These are phyloP conservation scores for Marmota flaviventris DNA, from an alignment of 2,113 vertebrate species.

Conservation along the genomic window DNA sequence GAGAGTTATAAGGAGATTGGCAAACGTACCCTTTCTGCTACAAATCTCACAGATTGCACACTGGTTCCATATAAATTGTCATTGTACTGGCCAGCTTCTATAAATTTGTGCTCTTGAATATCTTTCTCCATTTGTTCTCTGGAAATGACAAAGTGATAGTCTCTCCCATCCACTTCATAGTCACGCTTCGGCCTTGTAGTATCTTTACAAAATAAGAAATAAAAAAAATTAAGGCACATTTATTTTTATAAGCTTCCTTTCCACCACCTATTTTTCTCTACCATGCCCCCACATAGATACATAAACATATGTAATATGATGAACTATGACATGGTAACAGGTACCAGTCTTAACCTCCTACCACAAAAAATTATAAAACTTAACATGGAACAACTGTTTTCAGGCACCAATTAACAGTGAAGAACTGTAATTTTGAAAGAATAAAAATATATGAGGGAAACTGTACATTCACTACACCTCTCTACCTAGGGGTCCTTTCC, in stretches of 20 bases:
- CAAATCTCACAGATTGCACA: conserved; percentile 97
- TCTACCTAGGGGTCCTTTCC: not conserved
- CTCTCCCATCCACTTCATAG: conserved; percentile 96
- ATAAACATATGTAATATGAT: not conserved
- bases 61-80: conserved; percentile 99
- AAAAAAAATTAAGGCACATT: not conserved
- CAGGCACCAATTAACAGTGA: not conserved
- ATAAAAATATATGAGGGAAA: not conserved
- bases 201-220: conserved; percentile 88
- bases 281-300: not conserved
- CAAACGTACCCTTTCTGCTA: conserved; percentile 95
- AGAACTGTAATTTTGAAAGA: not conserved
- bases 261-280: not conserved
- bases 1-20: not conserved
- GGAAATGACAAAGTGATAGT: conserved; percentile 98
- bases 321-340: not conserved
- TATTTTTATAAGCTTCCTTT: not conserved
- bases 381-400: not conserved
- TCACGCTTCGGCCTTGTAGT: conserved; percentile 96
- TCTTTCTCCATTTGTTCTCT: conserved; percentile 99
- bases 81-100: conserved; percentile 99
- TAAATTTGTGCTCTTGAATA: conserved; percentile 99
- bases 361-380: not conserved
- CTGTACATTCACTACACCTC: not conserved
- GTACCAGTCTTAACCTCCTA: not conserved